These are phyloP conservation scores for Sarcophaga bullata DNA, from an alignment of 1,140 invertebrate genomes.

Conservation along the genomic window DNA sequence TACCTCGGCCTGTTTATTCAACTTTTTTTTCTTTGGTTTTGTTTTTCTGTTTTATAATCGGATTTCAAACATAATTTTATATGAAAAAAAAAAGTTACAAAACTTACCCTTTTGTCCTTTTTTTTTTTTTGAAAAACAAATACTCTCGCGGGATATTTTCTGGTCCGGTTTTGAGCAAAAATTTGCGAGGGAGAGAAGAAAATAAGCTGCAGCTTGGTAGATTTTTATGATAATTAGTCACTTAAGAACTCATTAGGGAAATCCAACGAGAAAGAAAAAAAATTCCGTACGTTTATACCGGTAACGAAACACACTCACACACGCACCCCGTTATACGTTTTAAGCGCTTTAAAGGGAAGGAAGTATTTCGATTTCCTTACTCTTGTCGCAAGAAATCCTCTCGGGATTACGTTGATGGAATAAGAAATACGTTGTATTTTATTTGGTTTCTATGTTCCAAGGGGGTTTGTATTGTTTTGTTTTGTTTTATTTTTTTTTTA, in stretches of 20 bases:
- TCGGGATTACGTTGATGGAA: neutral
- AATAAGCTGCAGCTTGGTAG: neutral
- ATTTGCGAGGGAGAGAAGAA: neutral
- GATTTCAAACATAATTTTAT: neutral
- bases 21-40: no score
- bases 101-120: neutral
- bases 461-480: no score
- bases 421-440: neutral
- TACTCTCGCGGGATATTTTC: neutral
- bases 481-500: no score
- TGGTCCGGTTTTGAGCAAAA: neutral
- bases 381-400: neutral
- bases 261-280: neutral
- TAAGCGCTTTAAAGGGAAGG: no score
- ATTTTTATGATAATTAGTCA: slow-evolving; percentile 5
- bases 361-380: no score
- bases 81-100: neutral
- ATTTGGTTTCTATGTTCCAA: no score
- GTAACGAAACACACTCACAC: no score
- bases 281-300: no score
- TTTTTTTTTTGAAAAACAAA: no score
- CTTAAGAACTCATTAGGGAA: slow-evolving; percentile 13
- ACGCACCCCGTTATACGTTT: neutral
- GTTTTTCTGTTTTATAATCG: neutral
- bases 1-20: no score